Evolutionary conservation across 2,797 vertebrate species (phyloP), one percentile per base, ranked within the genome.

Genomic region (Octomys mimax): DNA sequence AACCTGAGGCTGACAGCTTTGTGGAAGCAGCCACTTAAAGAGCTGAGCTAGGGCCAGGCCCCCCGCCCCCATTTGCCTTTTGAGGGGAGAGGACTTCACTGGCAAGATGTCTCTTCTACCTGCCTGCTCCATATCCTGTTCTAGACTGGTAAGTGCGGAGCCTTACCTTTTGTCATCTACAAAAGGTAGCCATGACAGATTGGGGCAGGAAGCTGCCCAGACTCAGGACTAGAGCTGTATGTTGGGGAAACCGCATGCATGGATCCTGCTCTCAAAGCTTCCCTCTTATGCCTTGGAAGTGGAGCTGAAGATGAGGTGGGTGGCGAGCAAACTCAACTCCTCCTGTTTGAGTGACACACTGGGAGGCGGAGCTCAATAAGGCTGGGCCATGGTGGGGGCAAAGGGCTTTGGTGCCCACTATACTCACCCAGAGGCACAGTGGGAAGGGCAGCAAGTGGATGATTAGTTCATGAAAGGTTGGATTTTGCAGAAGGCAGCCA

Each of bases 401-500:
- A 62, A 36, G 49, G 73, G 28, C 62, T 80, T 70, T 24, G 77
- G 31, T 59, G 39, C 57, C 64, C 90, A 36, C 36, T 42, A 3
- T 26, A 61, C 84, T 89, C 73, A 78, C 94, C 59, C 2, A 46
- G 70, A 64, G 85, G 86, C 94, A 89, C 88, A 89, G 94, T 54
- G 64, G 86, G 96, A 97, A 97, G 92, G 82, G 49, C 68, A 62
- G 93, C 80, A 82, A 94, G 91, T 39, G 92, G 82, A 96, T 95
- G 96, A 97, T 95, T 94, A 95, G 92, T 96, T 97, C 93, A 95
- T 87, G 79, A 92, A 96, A 96, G 82, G 75, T 92, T 96, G 54
- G 26, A 77, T 97, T 97, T 97, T 97, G 97, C 97, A 96, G 95
- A 87, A 94, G 92, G 88, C 91, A 96, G 97, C 91, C 97, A 96